Percentiles rank a stretch among this genome's conserved stretches.
These are phyloP conservation scores for Alces alces DNA, from an alignment of 2,113 vertebrate genomes.

Conservation along the genomic window DNA sequence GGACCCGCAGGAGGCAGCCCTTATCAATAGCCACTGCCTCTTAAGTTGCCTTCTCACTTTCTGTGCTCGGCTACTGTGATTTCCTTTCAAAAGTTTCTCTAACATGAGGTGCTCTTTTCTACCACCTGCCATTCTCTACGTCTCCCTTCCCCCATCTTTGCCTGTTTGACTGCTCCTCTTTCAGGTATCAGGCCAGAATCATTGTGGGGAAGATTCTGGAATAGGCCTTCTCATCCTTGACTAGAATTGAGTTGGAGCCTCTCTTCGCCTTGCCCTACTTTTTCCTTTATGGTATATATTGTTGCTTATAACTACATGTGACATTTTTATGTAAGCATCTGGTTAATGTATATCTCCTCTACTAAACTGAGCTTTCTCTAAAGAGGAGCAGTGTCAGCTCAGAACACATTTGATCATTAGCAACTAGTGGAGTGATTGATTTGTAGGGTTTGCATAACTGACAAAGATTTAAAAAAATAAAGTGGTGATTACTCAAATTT, in stretches of 20 bases:
- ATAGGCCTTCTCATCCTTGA: not conserved
- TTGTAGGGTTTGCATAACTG: not conserved
- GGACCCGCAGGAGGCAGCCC: not conserved
- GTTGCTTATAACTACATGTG: not conserved
- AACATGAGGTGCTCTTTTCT: rapidly evolving
- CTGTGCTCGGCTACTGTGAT: not conserved
- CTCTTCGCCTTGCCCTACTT: not conserved
- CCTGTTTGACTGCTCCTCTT: not conserved
- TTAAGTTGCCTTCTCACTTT: not conserved
- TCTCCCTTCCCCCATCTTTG: not conserved
- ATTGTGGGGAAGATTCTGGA: not conserved
- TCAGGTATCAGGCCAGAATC: not conserved
- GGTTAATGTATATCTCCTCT: not conserved
- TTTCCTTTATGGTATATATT: not conserved
- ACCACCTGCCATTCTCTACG: rapidly evolving
- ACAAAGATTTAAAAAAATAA: not conserved
- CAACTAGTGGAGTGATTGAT: not conserved
- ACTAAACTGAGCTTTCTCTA: not conserved
- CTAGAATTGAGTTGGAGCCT: not conserved
- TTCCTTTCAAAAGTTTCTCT: not conserved
- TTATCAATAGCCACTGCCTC: not conserved
- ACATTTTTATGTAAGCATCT: not conserved
- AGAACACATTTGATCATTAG: not conserved
- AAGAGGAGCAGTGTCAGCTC: not conserved
- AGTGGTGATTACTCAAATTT: not conserved